Evolutionary conservation across 2,888 invertebrate species (phyloP), one percentile per base, ranked within the genome.

Genomic region (Rosalia funebris): DNA sequence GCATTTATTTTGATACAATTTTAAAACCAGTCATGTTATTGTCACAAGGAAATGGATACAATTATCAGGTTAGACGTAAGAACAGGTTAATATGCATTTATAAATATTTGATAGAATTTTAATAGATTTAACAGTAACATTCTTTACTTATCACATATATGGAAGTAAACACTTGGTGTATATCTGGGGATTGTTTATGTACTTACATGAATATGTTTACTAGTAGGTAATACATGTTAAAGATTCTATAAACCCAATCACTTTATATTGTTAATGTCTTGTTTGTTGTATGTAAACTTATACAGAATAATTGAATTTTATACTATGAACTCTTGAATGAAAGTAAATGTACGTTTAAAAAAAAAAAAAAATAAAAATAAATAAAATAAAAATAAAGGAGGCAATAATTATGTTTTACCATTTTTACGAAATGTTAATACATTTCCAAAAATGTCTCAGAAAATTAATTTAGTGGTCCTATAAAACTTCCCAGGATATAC

Each of bases 81-180:
- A 55, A 58, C 17, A 41, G 48, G 45, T 39, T 17, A 56, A 60
- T 47, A 60, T 39, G 58, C 36, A 52, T 55, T 34, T 52, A 58
- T 55, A 62, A 62, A 61, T 60, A 63, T 62, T 58, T 62, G 39
- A 63, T 67, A 67, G 67, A 67, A 65, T 67, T 62, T 65, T 34
- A 62, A 67, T 60, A 62, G 57, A 36, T 57, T 54, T 46, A 66
- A 66, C 66, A 66, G 57, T 65, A 67, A 67, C 67, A 67, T 60
- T 57, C 45, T 62, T 63, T 74, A 71, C 75, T 74, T 78, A 77
- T 78, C 78, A 78, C 77, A 78, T 77, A 72, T 71, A 77, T 77
- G 77, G 77, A 77, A 78, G 78, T 76, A 71, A 74, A 74, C 70
- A 71, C 69, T 69, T 68, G 60, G 59, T 60, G 57, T 63, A 50